Evolutionary conservation across 2,888 invertebrate genomes (phyloP).

Genomic region (Pseudoips prasinana): DNA sequence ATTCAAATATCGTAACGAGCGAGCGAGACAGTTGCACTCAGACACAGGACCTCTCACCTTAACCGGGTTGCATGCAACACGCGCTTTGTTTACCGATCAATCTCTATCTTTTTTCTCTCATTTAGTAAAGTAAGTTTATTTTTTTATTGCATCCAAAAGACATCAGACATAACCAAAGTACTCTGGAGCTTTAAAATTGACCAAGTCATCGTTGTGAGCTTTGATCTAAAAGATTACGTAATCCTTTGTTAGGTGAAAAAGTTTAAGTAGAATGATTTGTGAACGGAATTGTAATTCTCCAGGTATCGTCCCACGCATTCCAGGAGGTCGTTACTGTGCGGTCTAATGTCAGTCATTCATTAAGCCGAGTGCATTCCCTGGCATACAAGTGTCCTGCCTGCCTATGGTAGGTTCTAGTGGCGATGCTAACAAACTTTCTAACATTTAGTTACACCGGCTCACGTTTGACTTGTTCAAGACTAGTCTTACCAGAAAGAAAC

Average conservation of each 20-base stretch:
- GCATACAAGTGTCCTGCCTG: conserved; percentile 60
- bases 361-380: conserved; percentile 58
- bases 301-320: conserved; percentile 50
- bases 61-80: conserved; percentile 22
- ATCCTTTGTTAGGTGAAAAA: conserved; percentile 34
- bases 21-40: conserved; percentile 27
- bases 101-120: conserved; percentile 31
- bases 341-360: conserved; percentile 61
- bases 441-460: conserved; percentile 32
- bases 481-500: conserved; percentile 8
- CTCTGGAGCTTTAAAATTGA: conserved; percentile 7
- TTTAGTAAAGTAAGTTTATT: conserved; percentile 19
- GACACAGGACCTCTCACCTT: conserved; percentile 29
- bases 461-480: conserved; percentile 6
- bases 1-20: conserved; percentile 19
- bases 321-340: conserved; percentile 45
- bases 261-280: conserved; percentile 34
- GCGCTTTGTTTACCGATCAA: conserved; percentile 51
- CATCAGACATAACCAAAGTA: too few species aligned
- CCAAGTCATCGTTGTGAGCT: conserved; percentile 18
- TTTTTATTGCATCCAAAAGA: too few species aligned
- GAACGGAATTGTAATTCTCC: conserved; percentile 46
- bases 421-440: conserved; percentile 42
- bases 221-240: conserved; percentile 22
- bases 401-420: conserved; percentile 29